phyloP scores from a whole-genome alignment of 2,113 vertebrate genomes.

The Sardina pilchardus region DNA sequence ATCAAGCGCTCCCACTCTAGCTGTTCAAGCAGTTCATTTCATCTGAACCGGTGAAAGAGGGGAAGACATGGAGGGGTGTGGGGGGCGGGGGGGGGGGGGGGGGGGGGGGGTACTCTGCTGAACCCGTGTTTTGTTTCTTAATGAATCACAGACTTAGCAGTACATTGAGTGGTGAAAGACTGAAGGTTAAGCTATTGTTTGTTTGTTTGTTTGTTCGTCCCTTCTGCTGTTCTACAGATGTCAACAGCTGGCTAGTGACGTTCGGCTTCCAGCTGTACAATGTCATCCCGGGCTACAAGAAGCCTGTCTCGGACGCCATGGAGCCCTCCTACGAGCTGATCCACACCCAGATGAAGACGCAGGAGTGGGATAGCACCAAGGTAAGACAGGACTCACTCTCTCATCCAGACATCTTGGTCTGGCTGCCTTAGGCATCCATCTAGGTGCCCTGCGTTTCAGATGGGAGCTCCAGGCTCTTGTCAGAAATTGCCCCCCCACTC shows the following conservation, averaged over 20 bases:
- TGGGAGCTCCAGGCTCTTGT: not conserved
- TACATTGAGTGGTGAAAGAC: not conserved
- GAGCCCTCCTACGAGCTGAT: slow-evolving; percentile 93
- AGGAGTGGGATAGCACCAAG: slow-evolving; percentile 98
- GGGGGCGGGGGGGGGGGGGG: no score
- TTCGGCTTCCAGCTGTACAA: slow-evolving; percentile 98
- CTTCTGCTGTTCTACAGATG: slow-evolving; percentile 76
- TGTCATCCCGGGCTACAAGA: slow-evolving; percentile 93
- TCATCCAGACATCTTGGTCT: not conserved
- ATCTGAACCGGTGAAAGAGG: not conserved
- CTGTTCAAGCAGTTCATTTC: slow-evolving; percentile 39
- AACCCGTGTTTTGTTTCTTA: slow-evolving; percentile 48
- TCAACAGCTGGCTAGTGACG: slow-evolving; percentile 98
- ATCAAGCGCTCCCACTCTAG: slow-evolving; percentile 48
- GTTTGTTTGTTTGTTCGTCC: slow-evolving; percentile 11
- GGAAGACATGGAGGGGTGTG: not conserved
- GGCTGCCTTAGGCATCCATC: not conserved
- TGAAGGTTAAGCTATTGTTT: slow-evolving; percentile 11
- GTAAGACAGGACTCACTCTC: slow-evolving; percentile 63
- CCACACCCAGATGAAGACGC: slow-evolving; percentile 93
- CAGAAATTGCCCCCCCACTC: not conserved
- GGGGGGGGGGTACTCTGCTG: slow-evolving; percentile 48
- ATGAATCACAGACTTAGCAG: slow-evolving; percentile 21
- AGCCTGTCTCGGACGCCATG: slow-evolving; percentile 85
- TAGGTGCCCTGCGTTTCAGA: not conserved